Conservation (phyloP, 2,888 invertebrate species). For the Chrysolina oricalcia region DNA sequence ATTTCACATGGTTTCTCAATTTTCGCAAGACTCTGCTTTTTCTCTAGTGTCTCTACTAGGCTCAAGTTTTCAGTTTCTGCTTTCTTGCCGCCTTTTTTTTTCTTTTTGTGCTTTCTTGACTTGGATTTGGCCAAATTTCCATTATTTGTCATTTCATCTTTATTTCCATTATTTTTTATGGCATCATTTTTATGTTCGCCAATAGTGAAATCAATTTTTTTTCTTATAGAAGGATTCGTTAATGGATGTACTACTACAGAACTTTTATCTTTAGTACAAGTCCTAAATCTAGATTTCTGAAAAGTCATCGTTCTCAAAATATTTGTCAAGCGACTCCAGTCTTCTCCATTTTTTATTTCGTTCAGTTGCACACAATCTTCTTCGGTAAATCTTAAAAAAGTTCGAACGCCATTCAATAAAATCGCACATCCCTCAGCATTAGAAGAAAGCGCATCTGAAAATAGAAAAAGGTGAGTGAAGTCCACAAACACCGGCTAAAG, state of each 20-base stretch:
- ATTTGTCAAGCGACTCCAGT: slow-evolving; percentile 37
- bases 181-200: slow-evolving; percentile 11
- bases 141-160: not conserved
- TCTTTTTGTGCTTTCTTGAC: slow-evolving; percentile 20
- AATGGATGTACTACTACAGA: not conserved
- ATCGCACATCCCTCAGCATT: slow-evolving; percentile 38
- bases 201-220: slow-evolving; percentile 39
- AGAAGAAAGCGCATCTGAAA: slow-evolving; percentile 40
- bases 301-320: slow-evolving; percentile 43
- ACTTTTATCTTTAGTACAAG: slow-evolving; percentile 38
- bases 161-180: slow-evolving; percentile 7
- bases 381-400: slow-evolving; percentile 42
- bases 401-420: slow-evolving; percentile 37
- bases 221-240: slow-evolving; percentile 29
- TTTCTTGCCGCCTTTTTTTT: not conserved
- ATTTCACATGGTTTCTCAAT: slow-evolving; percentile 14
- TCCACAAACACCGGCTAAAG: too few relatives aligned
- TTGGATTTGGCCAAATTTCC: slow-evolving; percentile 14
- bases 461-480: not conserved
- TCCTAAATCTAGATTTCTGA: slow-evolving; percentile 37
- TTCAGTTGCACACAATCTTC: slow-evolving; percentile 40
- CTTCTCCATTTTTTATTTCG: slow-evolving; percentile 10
- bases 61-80: not conserved
- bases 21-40: slow-evolving; percentile 13
- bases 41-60: not conserved